A percentile compares a stretch with the other conserved stretches of the same genome.
phyloP scores from a whole-genome alignment of 2,113 vertebrate genomes.

The Crypturellus undulatus region DNA sequence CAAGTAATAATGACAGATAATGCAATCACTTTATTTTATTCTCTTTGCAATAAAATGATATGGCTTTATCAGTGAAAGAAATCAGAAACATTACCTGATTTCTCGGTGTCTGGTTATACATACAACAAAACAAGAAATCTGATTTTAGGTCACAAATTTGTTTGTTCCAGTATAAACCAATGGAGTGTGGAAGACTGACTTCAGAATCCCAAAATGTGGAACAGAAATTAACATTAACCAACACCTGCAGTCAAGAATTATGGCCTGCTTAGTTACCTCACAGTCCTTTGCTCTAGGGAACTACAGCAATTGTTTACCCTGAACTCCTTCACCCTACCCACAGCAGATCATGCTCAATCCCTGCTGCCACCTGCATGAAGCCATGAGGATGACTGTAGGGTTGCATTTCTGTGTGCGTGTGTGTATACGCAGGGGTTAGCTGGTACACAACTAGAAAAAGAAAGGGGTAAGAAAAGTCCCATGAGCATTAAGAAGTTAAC shows the following conservation, averaged over 20 bases:
- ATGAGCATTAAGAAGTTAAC: neutral
- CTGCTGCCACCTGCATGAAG: neutral
- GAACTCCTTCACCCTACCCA: neutral
- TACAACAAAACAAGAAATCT: fast-evolving
- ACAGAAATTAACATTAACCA: neutral
- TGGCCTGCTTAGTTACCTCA: neutral
- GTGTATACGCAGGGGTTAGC: fast-evolving
- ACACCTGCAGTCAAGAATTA: neutral
- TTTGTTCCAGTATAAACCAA: neutral
- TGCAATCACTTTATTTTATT: slow-evolving; percentile 30
- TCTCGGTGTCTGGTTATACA: neutral
- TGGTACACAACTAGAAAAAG: neutral
- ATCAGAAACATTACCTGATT: neutral
- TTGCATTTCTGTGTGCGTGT: fast-evolving
- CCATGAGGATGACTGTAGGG: neutral
- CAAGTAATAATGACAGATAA: slow-evolving; percentile 60
- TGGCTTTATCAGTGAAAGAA: neutral
- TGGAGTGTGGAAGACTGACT: neutral
- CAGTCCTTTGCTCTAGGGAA: neutral
- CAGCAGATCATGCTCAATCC: neutral
- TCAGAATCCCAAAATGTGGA: neutral
- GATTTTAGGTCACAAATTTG: neutral
- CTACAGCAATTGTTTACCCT: neutral
- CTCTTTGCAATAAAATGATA: neutral
- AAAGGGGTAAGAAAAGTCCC: neutral